Evolutionary conservation across 2,113 vertebrate genomes (phyloP), one percentile per base, ranked within the genome.

Genomic region (Planiliza haematocheilus): DNA sequence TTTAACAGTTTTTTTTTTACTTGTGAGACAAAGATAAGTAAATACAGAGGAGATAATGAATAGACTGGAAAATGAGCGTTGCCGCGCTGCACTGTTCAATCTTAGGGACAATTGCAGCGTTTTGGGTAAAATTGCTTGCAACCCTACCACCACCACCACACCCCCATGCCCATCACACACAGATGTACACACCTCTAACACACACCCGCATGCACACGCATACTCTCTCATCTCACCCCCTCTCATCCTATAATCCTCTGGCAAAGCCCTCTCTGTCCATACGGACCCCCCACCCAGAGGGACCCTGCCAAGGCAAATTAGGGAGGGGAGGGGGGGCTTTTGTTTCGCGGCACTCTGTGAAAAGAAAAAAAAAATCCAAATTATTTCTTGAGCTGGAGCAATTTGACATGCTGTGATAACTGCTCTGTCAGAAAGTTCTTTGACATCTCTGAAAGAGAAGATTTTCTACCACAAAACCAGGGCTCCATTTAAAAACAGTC

Each of bases 371-470:
- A 96, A 95, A 96, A 95, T 95, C 95, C 92, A 96, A 95, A 93
- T 96, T 95, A 94, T 96, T 97, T 96, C 89, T 96, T 94, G 94
- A 94, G 92, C 93, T 93, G 95, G 93, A 96, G 97, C 97, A 96
- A 96, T 97, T 98, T 98, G 95, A 95, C 97, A 96, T 96, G 97
- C 97, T 98, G 98, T 96, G 97, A 99, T 97, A 98, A 99, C 93
- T 97, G 96, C 96, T 96, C 95, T 94, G 96, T 95, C 95, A 97
- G 95, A 98, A 98, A 96, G 89, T 94, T 94, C 96, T 98, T 96
- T 97, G 91, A 93, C 90, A 89, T 91, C 83, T 88, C 89, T 93
- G 89, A 97, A 98, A 98, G 95, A 96, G 94, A 94, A 95, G 94
- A 96, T 96, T 97, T 97, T 96, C 95, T 91, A 88, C 93, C 94